Evolutionary conservation across 2,113 vertebrate species (phyloP).

Genomic region (Uropsilus gracilis): DNA sequence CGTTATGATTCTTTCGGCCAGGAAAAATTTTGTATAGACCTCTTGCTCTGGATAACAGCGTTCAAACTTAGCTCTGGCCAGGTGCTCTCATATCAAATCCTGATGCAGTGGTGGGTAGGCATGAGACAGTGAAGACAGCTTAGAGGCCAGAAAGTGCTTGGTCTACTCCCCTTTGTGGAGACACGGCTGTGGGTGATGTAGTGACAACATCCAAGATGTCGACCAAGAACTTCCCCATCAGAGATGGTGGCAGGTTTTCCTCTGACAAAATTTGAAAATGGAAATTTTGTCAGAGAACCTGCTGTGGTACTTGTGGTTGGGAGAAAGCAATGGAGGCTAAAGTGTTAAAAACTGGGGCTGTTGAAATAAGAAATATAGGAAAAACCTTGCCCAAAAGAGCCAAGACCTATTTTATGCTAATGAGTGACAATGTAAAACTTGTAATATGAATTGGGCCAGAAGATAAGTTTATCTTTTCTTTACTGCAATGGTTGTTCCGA

Average conservation of each 20-base stretch:
- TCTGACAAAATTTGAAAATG: constrained; percentile 84
- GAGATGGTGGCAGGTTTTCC: background rate
- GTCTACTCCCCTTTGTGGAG: background rate
- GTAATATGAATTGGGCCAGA: background rate
- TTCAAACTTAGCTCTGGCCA: too few relatives aligned
- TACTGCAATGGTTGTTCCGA: background rate
- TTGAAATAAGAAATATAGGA: constrained; percentile 98
- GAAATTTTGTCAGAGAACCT: constrained; percentile 98
- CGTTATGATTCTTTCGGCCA: too few relatives aligned
- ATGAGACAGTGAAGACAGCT: too few relatives aligned
- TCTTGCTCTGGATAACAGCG: too few relatives aligned
- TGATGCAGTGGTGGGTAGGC: too few relatives aligned
- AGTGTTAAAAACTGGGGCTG: constrained; percentile 99
- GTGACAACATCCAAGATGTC: background rate
- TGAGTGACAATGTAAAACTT: constrained; percentile 99
- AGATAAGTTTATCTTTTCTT: background rate
- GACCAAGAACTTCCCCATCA: background rate
- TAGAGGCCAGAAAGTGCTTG: too few relatives aligned
- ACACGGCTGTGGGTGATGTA: background rate
- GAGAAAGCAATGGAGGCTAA: constrained; percentile 98
- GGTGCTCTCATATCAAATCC: too few relatives aligned
- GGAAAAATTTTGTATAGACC: too few relatives aligned
- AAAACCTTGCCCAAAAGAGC: constrained; percentile 99
- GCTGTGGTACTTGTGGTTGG: constrained; percentile 95
- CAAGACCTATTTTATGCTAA: constrained; percentile 98